Conservation (phyloP, 2,888 invertebrate species). For the Calephelis perditalis region DNA sequence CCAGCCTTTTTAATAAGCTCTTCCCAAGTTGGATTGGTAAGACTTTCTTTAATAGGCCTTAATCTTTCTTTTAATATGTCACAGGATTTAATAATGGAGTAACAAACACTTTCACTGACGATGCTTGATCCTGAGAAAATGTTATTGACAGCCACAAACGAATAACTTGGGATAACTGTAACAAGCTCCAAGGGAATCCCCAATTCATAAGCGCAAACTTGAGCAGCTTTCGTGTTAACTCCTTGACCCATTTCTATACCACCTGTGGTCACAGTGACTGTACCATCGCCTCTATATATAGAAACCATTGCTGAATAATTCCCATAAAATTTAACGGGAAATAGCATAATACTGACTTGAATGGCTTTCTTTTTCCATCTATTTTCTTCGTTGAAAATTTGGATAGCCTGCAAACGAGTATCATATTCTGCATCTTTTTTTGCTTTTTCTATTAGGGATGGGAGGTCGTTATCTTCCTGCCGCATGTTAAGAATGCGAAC, state of each 20-base stretch:
- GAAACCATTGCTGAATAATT: constrained; percentile 79
- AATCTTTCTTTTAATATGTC: constrained; percentile 75
- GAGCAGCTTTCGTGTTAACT: constrained; percentile 86
- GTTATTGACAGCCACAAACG: constrained; percentile 79
- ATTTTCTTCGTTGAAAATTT: constrained; percentile 80
- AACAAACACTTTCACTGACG: constrained; percentile 80
- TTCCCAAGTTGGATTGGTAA: constrained; percentile 76
- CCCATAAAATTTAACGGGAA: constrained; percentile 75
- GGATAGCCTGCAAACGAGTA: constrained; percentile 62
- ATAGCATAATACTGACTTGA: constrained; percentile 81
- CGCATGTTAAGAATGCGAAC: constrained; percentile 79
- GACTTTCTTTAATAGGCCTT: constrained; percentile 67
- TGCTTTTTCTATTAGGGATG: constrained; percentile 70
- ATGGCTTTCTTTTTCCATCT: constrained; percentile 88
- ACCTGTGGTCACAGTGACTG: constrained; percentile 83
- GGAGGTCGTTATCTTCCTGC: constrained; percentile 56
- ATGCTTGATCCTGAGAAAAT: constrained; percentile 81
- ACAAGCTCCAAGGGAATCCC: constrained; percentile 82
- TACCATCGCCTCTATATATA: constrained; percentile 83
- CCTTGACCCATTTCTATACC: constrained; percentile 89
- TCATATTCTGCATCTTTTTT: constrained; percentile 70
- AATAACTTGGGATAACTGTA: constrained; percentile 78
- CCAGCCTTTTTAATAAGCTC: constrained; percentile 76
- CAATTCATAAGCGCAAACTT: constrained; percentile 85
- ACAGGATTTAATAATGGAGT: constrained; percentile 79